These are phyloP conservation scores for Amiota minor DNA, from an alignment of 2,888 invertebrate genomes.

Conservation along the genomic window DNA sequence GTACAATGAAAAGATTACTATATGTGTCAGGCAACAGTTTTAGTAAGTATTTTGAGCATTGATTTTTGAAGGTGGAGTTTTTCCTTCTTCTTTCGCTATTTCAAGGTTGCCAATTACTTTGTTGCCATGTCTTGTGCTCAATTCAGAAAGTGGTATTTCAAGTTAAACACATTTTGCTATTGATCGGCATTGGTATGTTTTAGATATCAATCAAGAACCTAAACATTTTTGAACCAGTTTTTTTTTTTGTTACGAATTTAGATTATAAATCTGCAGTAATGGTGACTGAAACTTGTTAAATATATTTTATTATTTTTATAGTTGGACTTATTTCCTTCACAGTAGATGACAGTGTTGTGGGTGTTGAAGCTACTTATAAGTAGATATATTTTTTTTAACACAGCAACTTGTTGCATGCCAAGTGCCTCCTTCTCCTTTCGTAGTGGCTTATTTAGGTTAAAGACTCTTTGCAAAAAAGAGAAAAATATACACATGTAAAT, in stretches of 20 bases:
- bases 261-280: not conserved
- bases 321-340: not conserved
- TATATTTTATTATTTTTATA: not conserved
- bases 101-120: conserved; percentile 13
- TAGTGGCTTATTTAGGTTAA: conserved; percentile 12
- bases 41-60: not conserved
- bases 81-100: not conserved
- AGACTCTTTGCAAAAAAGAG: not conserved
- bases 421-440: not conserved
- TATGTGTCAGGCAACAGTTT: too few relatives aligned
- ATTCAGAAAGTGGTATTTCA: conserved; percentile 10
- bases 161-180: too few relatives aligned
- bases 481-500: not conserved
- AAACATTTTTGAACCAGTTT: not conserved
- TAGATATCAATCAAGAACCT: too few relatives aligned
- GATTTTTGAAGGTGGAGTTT: conserved; percentile 17
- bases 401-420: not conserved
- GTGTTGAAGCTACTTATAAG: not conserved
- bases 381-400: not conserved
- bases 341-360: not conserved
- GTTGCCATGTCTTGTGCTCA: not conserved
- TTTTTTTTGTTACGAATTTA: not conserved
- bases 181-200: too few relatives aligned
- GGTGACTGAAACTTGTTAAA: not conserved
- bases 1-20: too few relatives aligned